A percentile compares a stretch with the other conserved stretches of the same genome.
These are phyloP conservation scores for Microhierax caerulescens DNA, from an alignment of 2,797 vertebrate species.

Conservation along the genomic window DNA sequence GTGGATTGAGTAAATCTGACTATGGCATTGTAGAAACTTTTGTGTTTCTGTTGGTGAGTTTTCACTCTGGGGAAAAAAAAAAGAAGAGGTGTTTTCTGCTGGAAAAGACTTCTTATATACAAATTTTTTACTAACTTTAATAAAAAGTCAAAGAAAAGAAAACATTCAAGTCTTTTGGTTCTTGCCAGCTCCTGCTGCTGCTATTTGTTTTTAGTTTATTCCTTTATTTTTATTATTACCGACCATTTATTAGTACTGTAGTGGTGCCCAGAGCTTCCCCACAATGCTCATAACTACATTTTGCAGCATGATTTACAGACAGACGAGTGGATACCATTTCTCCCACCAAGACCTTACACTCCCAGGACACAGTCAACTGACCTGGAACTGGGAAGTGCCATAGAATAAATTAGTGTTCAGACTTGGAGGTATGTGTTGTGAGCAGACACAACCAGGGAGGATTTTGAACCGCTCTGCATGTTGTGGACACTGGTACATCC, in stretches of 20 bases:
- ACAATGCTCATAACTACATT: neutral
- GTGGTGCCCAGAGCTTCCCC: slow-evolving; percentile 14
- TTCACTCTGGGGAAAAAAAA: neutral
- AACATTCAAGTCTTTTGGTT: neutral
- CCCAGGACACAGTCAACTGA: neutral
- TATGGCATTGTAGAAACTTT: neutral
- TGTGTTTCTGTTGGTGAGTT: neutral
- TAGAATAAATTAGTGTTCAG: neutral
- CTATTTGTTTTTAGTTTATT: slow-evolving; percentile 22
- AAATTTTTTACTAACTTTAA: neutral
- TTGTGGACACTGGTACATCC: neutral
- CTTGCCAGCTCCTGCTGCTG: slow-evolving; percentile 4
- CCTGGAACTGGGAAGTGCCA: neutral
- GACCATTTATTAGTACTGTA: neutral
- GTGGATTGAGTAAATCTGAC: neutral
- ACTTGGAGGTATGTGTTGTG: neutral
- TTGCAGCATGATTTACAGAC: neutral
- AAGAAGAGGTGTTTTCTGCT: neutral
- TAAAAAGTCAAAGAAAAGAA: slow-evolving; percentile 19
- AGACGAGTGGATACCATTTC: neutral
- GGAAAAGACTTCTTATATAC: neutral
- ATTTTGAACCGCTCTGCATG: neutral
- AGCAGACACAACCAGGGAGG: neutral
- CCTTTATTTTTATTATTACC: slow-evolving; percentile 9
- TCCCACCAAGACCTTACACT: neutral